Evolutionary conservation across 2,888 invertebrate genomes (phyloP).

Genomic region (Falcaria lacertinaria): DNA sequence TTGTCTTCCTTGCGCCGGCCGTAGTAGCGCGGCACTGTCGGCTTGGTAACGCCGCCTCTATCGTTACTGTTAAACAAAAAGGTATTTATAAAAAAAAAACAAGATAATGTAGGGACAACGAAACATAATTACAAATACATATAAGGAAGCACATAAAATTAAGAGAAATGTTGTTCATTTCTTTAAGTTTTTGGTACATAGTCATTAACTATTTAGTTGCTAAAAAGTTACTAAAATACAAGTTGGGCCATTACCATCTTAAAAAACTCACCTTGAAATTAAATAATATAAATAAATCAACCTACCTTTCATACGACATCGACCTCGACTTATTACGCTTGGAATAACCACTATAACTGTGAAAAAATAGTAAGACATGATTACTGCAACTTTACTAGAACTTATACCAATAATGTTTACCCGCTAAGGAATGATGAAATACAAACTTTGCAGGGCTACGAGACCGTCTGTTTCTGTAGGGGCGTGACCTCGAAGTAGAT

Average conservation of each 20-base stretch:
- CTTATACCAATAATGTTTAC: constrained; percentile 4
- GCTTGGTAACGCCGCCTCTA: constrained; percentile 24
- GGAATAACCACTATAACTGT: constrained; percentile 57
- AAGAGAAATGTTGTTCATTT: too few species aligned
- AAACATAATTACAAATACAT: too few species aligned
- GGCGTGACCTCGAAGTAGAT: constrained; percentile 44
- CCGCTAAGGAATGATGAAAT: constrained; percentile 20
- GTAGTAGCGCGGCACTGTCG: constrained; percentile 63
- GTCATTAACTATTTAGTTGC: too few species aligned
- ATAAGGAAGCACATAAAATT: too few species aligned
- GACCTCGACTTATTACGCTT: constrained; percentile 69
- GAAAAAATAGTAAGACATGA: constrained; percentile 34
- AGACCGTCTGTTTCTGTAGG: constrained; percentile 49
- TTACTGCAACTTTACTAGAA: constrained; percentile 8
- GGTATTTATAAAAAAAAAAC: not conserved
- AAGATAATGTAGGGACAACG: too few species aligned
- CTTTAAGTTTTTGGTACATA: too few species aligned
- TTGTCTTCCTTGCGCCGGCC: constrained; percentile 67
- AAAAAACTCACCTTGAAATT: constrained; percentile 15
- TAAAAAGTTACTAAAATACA: too few species aligned
- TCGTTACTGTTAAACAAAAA: constrained; percentile 18
- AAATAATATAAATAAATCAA: constrained; percentile 26
- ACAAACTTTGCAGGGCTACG: constrained; percentile 65
- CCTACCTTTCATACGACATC: constrained; percentile 70
- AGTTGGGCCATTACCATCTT: too few species aligned